Conservation (phyloP, 2,113 vertebrate species). For the Aix galericulata region DNA sequence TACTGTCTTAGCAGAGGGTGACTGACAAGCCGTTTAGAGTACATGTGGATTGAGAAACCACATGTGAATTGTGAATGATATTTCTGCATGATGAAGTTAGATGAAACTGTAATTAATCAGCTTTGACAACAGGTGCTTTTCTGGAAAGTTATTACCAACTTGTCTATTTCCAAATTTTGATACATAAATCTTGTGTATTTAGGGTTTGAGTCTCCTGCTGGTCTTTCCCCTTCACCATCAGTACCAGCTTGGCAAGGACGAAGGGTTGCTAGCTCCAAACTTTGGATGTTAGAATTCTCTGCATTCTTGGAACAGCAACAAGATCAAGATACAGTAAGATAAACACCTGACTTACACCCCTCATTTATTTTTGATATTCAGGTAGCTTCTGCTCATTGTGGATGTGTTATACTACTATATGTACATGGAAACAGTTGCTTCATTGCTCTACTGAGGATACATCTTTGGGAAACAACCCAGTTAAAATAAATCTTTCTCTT, state of each 20-base stretch:
- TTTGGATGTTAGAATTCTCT: slow-evolving; percentile 95
- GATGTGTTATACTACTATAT: not conserved
- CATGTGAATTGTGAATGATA: not conserved
- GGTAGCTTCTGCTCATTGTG: not conserved
- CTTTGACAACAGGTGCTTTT: not conserved
- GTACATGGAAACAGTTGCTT: not conserved
- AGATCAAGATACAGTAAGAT: slow-evolving; percentile 90
- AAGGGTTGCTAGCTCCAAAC: slow-evolving; percentile 90
- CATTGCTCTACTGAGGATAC: not conserved
- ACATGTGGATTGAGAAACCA: not conserved
- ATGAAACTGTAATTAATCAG: not conserved
- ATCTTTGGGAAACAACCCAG: not conserved
- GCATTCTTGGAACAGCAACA: slow-evolving; percentile 93
- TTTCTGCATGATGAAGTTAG: not conserved
- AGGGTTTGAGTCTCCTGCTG: slow-evolving; percentile 89
- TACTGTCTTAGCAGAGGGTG: not conserved
- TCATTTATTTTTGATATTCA: not conserved
- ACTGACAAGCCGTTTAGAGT: not conserved
- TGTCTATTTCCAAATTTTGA: not conserved
- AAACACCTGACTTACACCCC: not conserved
- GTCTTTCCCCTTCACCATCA: slow-evolving; percentile 81
- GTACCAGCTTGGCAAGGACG: slow-evolving; percentile 91
- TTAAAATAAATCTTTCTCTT: not conserved
- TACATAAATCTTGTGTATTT: not conserved
- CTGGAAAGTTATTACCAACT: not conserved